Evolutionary conservation across 1,140 invertebrate species (phyloP), one percentile per base, ranked within the genome.

Genomic region (Pseudomyrmex cubaensis): DNA sequence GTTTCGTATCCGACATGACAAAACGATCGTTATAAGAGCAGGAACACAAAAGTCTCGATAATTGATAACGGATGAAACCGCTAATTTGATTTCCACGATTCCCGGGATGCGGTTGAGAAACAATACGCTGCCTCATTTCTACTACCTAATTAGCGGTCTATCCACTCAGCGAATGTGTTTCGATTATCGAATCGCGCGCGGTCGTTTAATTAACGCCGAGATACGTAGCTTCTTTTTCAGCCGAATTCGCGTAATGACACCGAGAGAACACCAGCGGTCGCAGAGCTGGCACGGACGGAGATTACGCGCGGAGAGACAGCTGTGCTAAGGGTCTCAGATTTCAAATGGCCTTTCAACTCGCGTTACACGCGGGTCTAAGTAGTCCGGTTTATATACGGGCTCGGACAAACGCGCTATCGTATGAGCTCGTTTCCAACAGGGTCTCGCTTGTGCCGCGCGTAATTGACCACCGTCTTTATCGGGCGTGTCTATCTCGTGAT

Each of bases 291-390:
- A 35, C 35, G 15, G 22, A 48, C 10, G 15, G 69, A 64, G 59
- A 77, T 83, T 90, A 84, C 78, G 82, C 80, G 74, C 5, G 35
- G 85, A 82, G 85, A 82, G 86, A 90, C 90, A 91, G 85, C 90
- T 86, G 88, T 80, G 87, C 63, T 77, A 76, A 85, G 76, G 72
- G 70, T 91, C 88, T 92, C 91, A 67, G 84, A 90, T 92, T 92
- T 92, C 91, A 87, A 85, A 85, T 91, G 91, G 90, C 91, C 91
- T 92, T 92, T 90, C 91, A 92, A 90, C 91, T 92, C 89, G 86
- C 87, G 80, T 92, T 92, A 92, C 91, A 90, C 82, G 77, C 74
- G 67, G 87, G 85, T 84, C 80, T 77, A 63, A 85, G 82, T 73
- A 67, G 83, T 70, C 62, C 44, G 66, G 73, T 89, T 83, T 86